Evolutionary conservation across 1,140 invertebrate genomes (phyloP), one percentile per base, ranked within the genome.

Genomic region (Zaprionus capensis): DNA sequence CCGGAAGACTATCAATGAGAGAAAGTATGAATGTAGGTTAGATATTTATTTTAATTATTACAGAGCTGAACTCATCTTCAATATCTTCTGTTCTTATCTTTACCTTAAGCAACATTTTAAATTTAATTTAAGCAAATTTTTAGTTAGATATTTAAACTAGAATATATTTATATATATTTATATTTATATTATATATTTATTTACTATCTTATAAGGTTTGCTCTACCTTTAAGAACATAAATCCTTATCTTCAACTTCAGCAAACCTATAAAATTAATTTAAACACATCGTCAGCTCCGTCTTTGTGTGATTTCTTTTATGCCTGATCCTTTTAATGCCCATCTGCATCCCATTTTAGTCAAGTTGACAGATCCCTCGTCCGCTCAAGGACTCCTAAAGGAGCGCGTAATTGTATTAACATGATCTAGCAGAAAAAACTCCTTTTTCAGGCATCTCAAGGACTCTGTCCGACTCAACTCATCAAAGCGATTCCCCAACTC

Each of bases 391-490:
- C 11, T 24, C 38, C 20, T n/a, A 20, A 66, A 56, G 41, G 63
- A 66, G 56, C 15, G 26, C 56, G 56, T 67, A 49, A 58, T 56
- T 38, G 17, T 58, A 57, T 34, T 15, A 67, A 73, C 71, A 38
- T 73, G 71, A 68, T 68, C 56, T 73, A 68, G 71, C 71, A 73
- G 20, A 73, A 73, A 61, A 49, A 17, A 56, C 11, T 67, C 12
- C 65, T 58, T 63, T 17, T 59, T 49, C 22, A 57, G 71, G 56
- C n/a, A 61, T 61, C 59, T 41, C 67, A 71, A 76, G 76, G 72
- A 78, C 56, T 63, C 62, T 31, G 9, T 15, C 6, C n/a, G 20
- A 58, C 53, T 61, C 20, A 61, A 59, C 44, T 68, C 71, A 73
- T 66, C 64, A 55, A 62, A 44, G 58, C 67, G 61, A 70, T 70